A percentile compares a stretch with the other conserved stretches of the same genome.
phyloP scores from a whole-genome alignment of 2,113 vertebrate genomes.

The Girardinichthys multiradiatus region DNA sequence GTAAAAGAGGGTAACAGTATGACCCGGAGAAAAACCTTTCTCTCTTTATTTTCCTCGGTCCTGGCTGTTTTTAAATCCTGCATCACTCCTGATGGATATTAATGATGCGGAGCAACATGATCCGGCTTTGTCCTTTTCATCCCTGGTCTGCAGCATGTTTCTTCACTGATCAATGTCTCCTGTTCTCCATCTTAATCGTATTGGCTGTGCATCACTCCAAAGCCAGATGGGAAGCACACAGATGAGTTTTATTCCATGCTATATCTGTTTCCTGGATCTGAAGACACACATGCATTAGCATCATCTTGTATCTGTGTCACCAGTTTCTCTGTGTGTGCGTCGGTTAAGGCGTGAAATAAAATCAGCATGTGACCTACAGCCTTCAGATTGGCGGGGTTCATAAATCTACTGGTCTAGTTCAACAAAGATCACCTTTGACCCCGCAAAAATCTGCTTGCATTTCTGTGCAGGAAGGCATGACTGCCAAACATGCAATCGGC shows the following conservation, averaged over 20 bases:
- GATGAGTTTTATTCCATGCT: conserved; percentile 28
- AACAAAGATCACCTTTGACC: conserved; percentile 61
- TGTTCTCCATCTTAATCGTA: conserved; percentile 62
- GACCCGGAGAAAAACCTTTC: conserved; percentile 36
- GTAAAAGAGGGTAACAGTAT: conserved; percentile 17
- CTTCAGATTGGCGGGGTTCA: conserved; percentile 43
- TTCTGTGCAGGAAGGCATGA: conserved; percentile 5
- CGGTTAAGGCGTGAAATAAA: conserved; percentile 63
- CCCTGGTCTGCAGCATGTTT: conserved; percentile 16
- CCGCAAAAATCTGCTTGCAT: conserved; percentile 42
- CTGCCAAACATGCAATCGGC: conserved; percentile 2
- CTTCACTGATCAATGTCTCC: conserved; percentile 47
- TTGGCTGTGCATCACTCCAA: conserved; percentile 12
- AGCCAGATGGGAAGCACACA: conserved; percentile 30
- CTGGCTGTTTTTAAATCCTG: conserved; percentile 15
- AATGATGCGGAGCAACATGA: conserved; percentile 55
- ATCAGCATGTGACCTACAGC: conserved; percentile 66
- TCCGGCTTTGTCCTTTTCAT: conserved; percentile 44
- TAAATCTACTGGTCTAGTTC: conserved; percentile 65
- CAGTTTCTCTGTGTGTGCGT: conserved; percentile 22
- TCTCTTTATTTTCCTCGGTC: conserved; percentile 14
- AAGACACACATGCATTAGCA: conserved; percentile 24
- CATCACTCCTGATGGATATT: conserved; percentile 51
- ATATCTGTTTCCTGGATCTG: conserved; percentile 42
- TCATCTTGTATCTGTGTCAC: conserved; percentile 17